A percentile compares a stretch with the other conserved stretches of the same genome.
Conservation (phyloP, 2,797 vertebrate species). For the Xenentodon cancila region DNA sequence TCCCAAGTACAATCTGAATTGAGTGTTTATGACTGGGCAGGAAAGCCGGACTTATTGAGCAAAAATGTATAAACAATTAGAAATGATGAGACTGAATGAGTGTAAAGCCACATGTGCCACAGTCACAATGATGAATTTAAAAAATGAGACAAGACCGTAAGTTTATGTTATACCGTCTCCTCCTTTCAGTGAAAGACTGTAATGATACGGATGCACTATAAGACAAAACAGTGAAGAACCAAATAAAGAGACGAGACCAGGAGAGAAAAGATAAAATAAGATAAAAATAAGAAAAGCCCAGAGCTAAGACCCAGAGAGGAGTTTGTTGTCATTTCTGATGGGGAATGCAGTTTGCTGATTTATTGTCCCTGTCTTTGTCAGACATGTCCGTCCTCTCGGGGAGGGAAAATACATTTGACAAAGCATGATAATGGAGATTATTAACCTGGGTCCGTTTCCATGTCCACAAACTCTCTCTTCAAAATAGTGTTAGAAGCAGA, state of each 20-base stretch:
- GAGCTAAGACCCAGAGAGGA: constrained; percentile 3
- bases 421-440: constrained; percentile 15
- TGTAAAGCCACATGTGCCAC: background rate
- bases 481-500: constrained; percentile 5
- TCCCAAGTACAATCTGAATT: background rate
- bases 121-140: background rate
- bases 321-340: constrained; percentile 21
- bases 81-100: background rate
- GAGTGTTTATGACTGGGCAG: constrained; percentile 54
- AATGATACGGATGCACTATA: background rate
- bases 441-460: constrained; percentile 1
- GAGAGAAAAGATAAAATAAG: constrained; percentile 2
- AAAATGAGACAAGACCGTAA: background rate
- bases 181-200: background rate
- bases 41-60: constrained; percentile 27
- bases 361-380: constrained; percentile 48
- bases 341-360: constrained; percentile 52
- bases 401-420: constrained; percentile 35
- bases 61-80: background rate
- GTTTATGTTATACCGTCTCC: background rate
- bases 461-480: constrained; percentile 16
- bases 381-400: constrained; percentile 24
- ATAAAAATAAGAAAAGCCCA: constrained; percentile 18
- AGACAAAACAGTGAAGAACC: background rate
- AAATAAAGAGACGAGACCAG: background rate